phyloP scores from a whole-genome alignment of 2,113 vertebrate genomes.

The Empidonax traillii region DNA sequence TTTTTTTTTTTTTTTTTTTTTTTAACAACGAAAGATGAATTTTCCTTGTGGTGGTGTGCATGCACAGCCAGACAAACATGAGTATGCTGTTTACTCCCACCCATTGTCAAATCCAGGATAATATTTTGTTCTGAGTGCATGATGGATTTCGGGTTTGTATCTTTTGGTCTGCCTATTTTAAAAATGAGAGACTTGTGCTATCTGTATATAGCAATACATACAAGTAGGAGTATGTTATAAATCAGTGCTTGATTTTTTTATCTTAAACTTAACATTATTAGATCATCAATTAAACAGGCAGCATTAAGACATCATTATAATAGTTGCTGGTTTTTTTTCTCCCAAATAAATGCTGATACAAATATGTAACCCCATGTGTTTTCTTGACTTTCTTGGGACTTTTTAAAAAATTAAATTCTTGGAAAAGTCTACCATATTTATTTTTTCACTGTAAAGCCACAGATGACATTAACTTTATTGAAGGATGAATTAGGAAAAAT shows the following conservation, averaged over 20 bases:
- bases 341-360: neutral
- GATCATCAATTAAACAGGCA: neutral
- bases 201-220: neutral
- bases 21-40: neutral
- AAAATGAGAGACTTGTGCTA: neutral
- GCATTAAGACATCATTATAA: neutral
- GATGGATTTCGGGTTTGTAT: neutral
- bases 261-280: neutral
- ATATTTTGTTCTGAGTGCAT: neutral
- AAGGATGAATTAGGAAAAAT: neutral
- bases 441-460: neutral
- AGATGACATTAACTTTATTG: neutral
- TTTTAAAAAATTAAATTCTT: neutral
- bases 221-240: neutral
- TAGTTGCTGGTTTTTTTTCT: neutral
- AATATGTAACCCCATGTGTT: neutral
- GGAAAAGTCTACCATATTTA: neutral
- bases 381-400: neutral
- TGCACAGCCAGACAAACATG: neutral
- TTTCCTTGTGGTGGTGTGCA: neutral
- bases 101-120: neutral
- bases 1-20: neutral
- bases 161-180: neutral
- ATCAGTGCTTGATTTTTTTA: neutral
- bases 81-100: neutral